A percentile compares a stretch with the other conserved stretches of the same genome.
Conservation (phyloP, 1,140 invertebrate genomes). For the Drosophila eugracilis region DNA sequence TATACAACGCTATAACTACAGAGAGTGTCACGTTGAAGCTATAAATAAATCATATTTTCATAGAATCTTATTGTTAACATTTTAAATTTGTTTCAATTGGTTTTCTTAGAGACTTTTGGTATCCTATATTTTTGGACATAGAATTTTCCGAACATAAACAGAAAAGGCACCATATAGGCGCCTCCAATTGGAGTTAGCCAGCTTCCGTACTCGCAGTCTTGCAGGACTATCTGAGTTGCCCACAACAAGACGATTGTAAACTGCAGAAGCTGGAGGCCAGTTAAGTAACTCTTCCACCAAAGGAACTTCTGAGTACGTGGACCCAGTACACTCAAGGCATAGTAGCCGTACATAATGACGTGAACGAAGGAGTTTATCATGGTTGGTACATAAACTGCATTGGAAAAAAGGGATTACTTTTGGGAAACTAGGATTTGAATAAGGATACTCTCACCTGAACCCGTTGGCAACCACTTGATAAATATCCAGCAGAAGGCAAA, state of each 20-base stretch:
- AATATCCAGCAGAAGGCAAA: conserved; percentile 98
- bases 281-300: conserved; percentile 98
- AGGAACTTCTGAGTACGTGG: conserved; percentile 91
- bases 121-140: conserved; percentile 54
- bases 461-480: conserved; percentile 98
- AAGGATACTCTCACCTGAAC: conserved; percentile 90
- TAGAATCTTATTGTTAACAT: background rate
- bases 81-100: background rate
- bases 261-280: conserved; percentile 89
- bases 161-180: conserved; percentile 64
- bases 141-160: conserved; percentile 68
- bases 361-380: conserved; percentile 97
- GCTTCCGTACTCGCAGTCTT: conserved; percentile 52
- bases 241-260: conserved; percentile 63
- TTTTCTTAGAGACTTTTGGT: conserved; percentile 2
- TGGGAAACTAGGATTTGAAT: background rate
- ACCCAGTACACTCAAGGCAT: conserved; percentile 93
- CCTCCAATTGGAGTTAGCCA: conserved; percentile 47
- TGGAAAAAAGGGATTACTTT: conserved; percentile 33
- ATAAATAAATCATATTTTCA: conserved; percentile 52
- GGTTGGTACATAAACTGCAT: conserved; percentile 92
- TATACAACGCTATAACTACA: conserved; percentile 97
- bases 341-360: conserved; percentile 97
- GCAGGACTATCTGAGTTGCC: conserved; percentile 40
- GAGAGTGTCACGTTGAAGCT: conserved; percentile 89